Conservation (phyloP, 2,888 invertebrate genomes). For the Metallyticus violacea region DNA sequence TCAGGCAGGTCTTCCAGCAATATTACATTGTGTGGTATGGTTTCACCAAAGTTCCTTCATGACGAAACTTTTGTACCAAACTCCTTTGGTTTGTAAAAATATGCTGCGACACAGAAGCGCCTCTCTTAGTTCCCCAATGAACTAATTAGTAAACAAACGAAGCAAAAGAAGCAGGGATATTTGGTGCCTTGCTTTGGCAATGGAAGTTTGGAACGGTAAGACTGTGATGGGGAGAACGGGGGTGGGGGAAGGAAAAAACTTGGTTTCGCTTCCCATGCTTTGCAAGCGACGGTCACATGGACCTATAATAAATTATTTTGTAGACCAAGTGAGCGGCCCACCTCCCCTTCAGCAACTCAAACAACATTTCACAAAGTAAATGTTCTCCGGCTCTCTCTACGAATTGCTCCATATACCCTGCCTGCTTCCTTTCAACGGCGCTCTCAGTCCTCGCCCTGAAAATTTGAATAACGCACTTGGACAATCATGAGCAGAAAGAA, state of each 20-base stretch:
- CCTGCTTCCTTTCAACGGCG: background rate
- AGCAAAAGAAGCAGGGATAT: background rate
- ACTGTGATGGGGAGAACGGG: background rate
- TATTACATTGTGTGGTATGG: background rate
- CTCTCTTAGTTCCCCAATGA: background rate
- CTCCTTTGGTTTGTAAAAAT: background rate
- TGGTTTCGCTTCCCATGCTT: background rate
- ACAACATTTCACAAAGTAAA: constrained; percentile 17
- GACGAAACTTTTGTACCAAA: background rate
- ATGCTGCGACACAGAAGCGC: background rate
- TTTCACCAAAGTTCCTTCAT: background rate
- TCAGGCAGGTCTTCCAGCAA: background rate
- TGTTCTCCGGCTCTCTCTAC: background rate
- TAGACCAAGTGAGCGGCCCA: background rate
- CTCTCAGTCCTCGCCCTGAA: background rate
- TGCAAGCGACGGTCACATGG: background rate
- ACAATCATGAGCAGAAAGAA: constrained; percentile 9
- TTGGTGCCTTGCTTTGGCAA: background rate
- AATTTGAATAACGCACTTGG: constrained; percentile 12
- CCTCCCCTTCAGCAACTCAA: background rate
- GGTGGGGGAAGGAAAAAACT: background rate
- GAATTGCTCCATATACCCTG: background rate
- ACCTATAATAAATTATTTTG: constrained; percentile 16
- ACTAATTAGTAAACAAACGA: constrained; percentile 14
- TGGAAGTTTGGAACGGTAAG: background rate